Evolutionary conservation across 2,797 vertebrate species (phyloP), one percentile per base, ranked within the genome.

Genomic region (Pangasius larnaudii): DNA sequence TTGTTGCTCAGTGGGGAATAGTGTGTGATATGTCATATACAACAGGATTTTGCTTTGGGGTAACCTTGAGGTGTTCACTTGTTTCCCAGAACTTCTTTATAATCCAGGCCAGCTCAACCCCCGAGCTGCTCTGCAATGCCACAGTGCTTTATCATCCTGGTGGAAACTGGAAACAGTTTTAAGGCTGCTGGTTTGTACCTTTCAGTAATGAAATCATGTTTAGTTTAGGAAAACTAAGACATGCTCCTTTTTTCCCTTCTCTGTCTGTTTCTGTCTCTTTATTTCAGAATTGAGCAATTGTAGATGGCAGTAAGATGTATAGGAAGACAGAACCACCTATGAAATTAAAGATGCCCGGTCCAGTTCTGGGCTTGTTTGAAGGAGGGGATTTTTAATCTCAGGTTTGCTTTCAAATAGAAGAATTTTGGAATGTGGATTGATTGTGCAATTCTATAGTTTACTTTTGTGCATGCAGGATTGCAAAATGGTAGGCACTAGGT

Each of bases 81-180:
- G 39, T 36, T 69, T 84, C 46, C n/a, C 63, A 84, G 63, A 36
- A 24, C 82, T 30, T 69, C 46, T 84, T 49, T 67, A 46, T 69
- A 67, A 84, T 84, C 83, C 83, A 71, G 83, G 18, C 83, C 83
- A 84, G 65, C 18, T 51, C 67, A 69, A 67, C 46, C 81, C n/a
- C 19, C 14, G 19, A 51, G 49, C 65, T 24, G 10, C 53, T 80
- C 78, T 80, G 30, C 53, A 59, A 24, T 58, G 33, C 58, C 58
- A 77, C 39, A 33, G 36, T 77, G 72, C 56, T 86, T 77, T 11
- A 71, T 86, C 85, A 77, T 85, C 27, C 24, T n/a, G 36, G 53
- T 85, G 84, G 58, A 85, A 42, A 27, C 67, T 10, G 11, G 77
- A 58, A 79, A 56, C 51, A 36, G 75, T 51, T 78, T 53, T 18